Evolutionary conservation across 53 echinoderm and acorn worm species (phyloP).

Genomic region (Holothuria leucospilota): DNA sequence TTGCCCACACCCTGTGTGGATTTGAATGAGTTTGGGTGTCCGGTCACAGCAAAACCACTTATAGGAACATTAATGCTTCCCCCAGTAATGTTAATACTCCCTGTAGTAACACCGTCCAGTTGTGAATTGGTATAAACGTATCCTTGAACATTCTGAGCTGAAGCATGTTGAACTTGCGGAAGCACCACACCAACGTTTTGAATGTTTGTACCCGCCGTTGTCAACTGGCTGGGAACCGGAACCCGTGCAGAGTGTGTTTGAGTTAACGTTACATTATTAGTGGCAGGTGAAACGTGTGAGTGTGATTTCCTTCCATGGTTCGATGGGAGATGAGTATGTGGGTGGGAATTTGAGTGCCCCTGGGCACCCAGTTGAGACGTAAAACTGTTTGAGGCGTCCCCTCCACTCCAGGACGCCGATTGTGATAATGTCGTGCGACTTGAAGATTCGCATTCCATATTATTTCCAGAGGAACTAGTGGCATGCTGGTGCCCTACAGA

Average conservation of each 20-base stretch:
- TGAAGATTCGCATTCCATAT: constrained; percentile 88
- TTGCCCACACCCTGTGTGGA: constrained; percentile 48
- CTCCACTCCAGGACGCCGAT: constrained; percentile 75
- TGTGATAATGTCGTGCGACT: constrained; percentile 54
- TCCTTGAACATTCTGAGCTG: constrained; percentile 57
- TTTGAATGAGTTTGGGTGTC: constrained; percentile 35
- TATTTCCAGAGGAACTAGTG: constrained; percentile 54
- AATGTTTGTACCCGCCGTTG: constrained; percentile 57
- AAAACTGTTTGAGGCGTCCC: constrained; percentile 67
- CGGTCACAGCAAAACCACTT: constrained; percentile 22
- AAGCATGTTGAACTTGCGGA: constrained; percentile 74
- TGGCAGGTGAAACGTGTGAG: constrained; percentile 39
- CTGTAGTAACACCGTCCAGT: constrained; percentile 59
- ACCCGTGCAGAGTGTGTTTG: constrained; percentile 49
- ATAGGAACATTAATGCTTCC: constrained; percentile 1
- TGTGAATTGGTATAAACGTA: constrained; percentile 78
- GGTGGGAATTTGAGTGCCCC: constrained; percentile 77
- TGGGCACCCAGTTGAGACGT: constrained; percentile 55
- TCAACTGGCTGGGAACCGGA: constrained; percentile 25
- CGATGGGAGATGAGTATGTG: constrained; percentile 63
- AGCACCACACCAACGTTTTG: constrained; percentile 54
- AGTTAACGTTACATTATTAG: constrained; percentile 63
- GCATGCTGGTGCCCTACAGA: constrained; percentile 75
- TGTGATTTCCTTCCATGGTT: constrained; percentile 61
- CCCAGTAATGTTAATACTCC: constrained; percentile 1